These are phyloP conservation scores for Itoplectis maculator DNA, from an alignment of 2,888 invertebrate species.

Conservation along the genomic window DNA sequence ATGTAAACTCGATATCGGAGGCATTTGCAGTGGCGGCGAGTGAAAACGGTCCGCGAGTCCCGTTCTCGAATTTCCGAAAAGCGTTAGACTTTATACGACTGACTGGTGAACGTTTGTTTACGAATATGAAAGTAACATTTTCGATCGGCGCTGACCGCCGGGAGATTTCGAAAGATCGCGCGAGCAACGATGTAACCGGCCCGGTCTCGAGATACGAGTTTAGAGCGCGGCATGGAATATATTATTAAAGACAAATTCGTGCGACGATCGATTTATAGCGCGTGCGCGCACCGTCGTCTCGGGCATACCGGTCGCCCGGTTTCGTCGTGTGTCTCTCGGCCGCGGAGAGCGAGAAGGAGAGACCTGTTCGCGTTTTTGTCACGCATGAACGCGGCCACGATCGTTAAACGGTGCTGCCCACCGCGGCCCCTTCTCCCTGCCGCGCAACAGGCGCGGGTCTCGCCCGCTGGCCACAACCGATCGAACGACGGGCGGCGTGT, in stretches of 20 bases:
- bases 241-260: conserved; percentile 10
- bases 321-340: conserved; percentile 24
- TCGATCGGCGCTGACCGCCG: neutral
- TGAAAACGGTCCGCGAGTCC: neutral
- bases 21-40: conserved; percentile 26
- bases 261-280: conserved; percentile 40
- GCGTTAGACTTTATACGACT: no score
- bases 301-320: conserved; percentile 45
- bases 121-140: conserved; percentile 50
- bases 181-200: neutral
- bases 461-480: conserved; percentile 3
- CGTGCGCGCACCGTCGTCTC: neutral
- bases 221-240: neutral
- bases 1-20: conserved; percentile 36
- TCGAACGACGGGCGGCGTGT: neutral
- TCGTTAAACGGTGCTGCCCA: conserved; percentile 28
- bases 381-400: conserved; percentile 49
- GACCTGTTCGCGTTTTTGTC: conserved; percentile 59
- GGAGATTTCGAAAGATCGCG: conserved; percentile 29
- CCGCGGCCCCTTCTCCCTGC: neutral
- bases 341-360: no score
- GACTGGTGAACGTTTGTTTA: conserved; percentile 46
- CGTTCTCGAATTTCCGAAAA: neutral
- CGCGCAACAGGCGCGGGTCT: no score
- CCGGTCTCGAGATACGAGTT: neutral